These are phyloP conservation scores for Bellardia pandia DNA, from an alignment of 2,888 invertebrate genomes.

Conservation along the genomic window DNA sequence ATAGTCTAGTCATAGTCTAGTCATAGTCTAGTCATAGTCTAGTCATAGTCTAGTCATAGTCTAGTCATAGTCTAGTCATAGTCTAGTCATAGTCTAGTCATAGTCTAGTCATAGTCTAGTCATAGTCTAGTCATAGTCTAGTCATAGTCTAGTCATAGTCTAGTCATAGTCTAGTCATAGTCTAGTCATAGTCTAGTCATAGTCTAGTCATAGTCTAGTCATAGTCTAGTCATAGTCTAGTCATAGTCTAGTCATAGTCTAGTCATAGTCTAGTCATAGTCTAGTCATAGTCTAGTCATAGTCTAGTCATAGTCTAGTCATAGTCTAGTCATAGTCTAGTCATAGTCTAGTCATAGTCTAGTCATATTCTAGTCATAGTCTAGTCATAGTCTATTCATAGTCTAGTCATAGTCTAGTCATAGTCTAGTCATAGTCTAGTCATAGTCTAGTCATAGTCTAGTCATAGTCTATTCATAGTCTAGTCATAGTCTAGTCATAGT, in stretches of 20 bases:
- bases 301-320: constrained; percentile 6
- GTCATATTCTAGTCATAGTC: background rate
- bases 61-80: constrained; percentile 8
- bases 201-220: constrained; percentile 12
- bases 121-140: constrained; percentile 12
- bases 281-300: constrained; percentile 9
- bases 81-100: constrained; percentile 7
- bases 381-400: too few species aligned
- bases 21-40: constrained; percentile 7
- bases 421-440: constrained; percentile 3
- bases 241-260: constrained; percentile 9
- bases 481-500: constrained; percentile 6
- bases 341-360: too few species aligned
- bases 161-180: constrained; percentile 12
- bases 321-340: too few species aligned
- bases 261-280: constrained; percentile 12
- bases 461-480: constrained; percentile 6
- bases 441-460: constrained; percentile 5
- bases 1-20: constrained; percentile 8
- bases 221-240: constrained; percentile 9
- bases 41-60: constrained; percentile 23
- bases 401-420: constrained; percentile 5
- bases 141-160: constrained; percentile 12
- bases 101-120: background rate
- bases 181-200: constrained; percentile 12